Percentiles rank a stretch among this genome's conserved stretches.
These are phyloP conservation scores for Corythornis vintsioides DNA, from an alignment of 2,113 vertebrate genomes.

Conservation along the genomic window DNA sequence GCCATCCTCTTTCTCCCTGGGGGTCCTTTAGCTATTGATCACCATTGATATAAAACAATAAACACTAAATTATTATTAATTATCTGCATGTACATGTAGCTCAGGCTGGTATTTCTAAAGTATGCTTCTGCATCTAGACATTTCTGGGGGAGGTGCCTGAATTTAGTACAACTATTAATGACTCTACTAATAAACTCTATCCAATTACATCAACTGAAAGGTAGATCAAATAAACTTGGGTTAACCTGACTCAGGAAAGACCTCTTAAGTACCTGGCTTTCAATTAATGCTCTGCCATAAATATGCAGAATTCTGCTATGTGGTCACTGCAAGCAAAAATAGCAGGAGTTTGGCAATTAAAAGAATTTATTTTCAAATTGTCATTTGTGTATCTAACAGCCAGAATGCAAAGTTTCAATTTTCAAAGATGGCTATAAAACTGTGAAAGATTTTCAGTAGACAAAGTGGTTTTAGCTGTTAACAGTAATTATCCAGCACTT, in stretches of 20 bases:
- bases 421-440: slow-evolving; percentile 7
- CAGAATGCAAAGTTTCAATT: not conserved
- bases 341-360: not conserved
- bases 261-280: slow-evolving; percentile 40
- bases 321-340: slow-evolving; percentile 16
- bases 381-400: not conserved
- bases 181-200: not conserved
- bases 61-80: not conserved
- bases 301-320: not conserved
- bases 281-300: not conserved
- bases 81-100: not conserved
- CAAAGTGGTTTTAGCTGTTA: slow-evolving; percentile 34
- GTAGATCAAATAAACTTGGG: slow-evolving; percentile 6
- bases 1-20: not conserved
- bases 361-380: not conserved
- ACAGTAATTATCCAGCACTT: slow-evolving; percentile 41
- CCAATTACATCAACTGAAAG: not conserved
- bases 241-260: slow-evolving; percentile 8
- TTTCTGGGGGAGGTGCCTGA: not conserved
- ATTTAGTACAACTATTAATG: not conserved
- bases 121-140: not conserved
- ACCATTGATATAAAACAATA: not conserved
- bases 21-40: not conserved
- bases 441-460: slow-evolving; percentile 31
- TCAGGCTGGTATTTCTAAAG: not conserved